These are phyloP conservation scores for Phoenicopterus ruber DNA, from an alignment of 2,113 vertebrate genomes.

Conservation along the genomic window DNA sequence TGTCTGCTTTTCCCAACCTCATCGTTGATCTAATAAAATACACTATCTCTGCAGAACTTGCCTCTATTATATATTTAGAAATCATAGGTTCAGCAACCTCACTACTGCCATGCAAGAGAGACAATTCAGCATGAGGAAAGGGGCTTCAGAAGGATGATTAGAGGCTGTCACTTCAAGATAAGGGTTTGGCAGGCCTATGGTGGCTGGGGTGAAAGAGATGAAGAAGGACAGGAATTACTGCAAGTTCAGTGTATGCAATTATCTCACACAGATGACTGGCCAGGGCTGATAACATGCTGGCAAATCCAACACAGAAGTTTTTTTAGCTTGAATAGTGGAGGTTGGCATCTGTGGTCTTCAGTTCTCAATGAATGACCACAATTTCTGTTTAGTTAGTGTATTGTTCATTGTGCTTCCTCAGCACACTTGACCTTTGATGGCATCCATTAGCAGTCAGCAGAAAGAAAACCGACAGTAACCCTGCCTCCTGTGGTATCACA, in stretches of 20 bases:
- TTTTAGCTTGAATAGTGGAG: not conserved
- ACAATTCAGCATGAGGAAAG: not conserved
- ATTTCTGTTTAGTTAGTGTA: not conserved
- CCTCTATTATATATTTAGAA: not conserved
- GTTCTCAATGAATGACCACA: not conserved
- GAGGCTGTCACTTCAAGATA: not conserved
- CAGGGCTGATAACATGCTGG: not conserved
- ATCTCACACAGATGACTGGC: not conserved
- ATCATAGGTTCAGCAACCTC: not conserved
- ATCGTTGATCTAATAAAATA: not conserved
- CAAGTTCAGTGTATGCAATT: not conserved
- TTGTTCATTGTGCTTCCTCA: not conserved
- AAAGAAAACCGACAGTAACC: not conserved
- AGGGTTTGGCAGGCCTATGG: not conserved
- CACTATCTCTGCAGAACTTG: not conserved
- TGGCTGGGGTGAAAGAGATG: not conserved
- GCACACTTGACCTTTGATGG: not conserved
- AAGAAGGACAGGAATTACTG: not conserved
- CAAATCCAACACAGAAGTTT: not conserved
- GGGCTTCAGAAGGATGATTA: not conserved
- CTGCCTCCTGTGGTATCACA: not conserved
- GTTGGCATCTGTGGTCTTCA: not conserved
- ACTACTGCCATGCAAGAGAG: not conserved
- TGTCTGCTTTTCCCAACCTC: not conserved
- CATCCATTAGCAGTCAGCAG: not conserved